Conservation (phyloP, 1,140 invertebrate species). For the Pseudomyrmex dendroicus region DNA sequence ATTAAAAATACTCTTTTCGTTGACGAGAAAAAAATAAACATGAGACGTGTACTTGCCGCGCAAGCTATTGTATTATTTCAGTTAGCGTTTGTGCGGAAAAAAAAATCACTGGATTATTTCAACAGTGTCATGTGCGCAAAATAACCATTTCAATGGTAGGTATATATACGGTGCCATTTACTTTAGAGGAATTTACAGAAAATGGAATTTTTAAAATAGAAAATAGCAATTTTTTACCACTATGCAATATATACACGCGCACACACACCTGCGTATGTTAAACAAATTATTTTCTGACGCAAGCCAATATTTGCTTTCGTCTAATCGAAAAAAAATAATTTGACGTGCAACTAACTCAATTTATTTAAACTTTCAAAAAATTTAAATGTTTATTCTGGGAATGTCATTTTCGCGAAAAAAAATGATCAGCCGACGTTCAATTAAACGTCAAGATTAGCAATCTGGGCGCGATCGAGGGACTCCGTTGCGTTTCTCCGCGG, state of each 20-base stretch:
- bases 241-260: too few relatives aligned
- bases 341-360: constrained; percentile 9
- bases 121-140: too few relatives aligned
- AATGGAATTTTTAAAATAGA: neutral
- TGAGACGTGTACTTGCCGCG: neutral
- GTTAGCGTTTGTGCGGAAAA: neutral
- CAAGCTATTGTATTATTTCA: neutral
- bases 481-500: too few relatives aligned
- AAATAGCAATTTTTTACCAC: constrained; percentile 11
- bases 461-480: neutral
- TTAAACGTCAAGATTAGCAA: neutral
- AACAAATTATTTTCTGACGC: constrained; percentile 31
- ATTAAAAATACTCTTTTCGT: neutral
- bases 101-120: constrained; percentile 9
- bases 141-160: neutral
- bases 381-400: neutral
- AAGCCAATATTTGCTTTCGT: neutral
- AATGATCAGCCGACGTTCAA: neutral
- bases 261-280: neutral
- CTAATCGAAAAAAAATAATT: constrained; percentile 28
- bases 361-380: neutral
- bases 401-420: too few relatives aligned
- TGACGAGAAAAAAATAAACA: neutral
- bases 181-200: neutral
- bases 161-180: neutral